Base-by-base conservation (phyloP, 2,113 vertebrate genomes). In the Otolemur garnettii region DNA sequence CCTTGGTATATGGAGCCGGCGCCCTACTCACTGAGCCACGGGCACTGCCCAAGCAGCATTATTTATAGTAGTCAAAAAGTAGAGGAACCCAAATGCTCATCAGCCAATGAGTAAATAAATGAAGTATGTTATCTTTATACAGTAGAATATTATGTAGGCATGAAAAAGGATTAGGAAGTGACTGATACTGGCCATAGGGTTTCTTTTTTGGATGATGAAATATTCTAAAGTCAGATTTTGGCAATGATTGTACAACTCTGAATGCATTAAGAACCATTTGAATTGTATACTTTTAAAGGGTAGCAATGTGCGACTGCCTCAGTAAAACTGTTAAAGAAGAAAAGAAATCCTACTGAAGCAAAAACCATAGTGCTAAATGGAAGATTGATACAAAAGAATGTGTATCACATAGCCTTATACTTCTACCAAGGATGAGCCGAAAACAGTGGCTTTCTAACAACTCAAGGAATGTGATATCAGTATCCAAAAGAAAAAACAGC, bases 241-340 rank as follows among this genome's bases (percentile, higher is more conserved):
- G 19, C 62, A 28, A 66, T 75, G 33, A 4, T 75, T 71, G 13
- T 22, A 79, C 28, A 84, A 59, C 22, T 28, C 17, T 91, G 55
- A 53, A 55, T 55, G n/a, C n/a, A 22, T 62, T 71, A 57, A 79
- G 82, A 90, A 66, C 50, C 24, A 55, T 12, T 59, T 64, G 62
- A 94, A 53, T 57, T 89, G n/a, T 83, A 28, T 19, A 28, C 35
- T 71, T 95, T 87, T 78, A 86, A 87, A 60, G 45, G 0, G 33
- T 42, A 30, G 93, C 90, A 71, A 21, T 85, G 64, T 79, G 12
- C 69, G 64, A 95, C 55, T 78, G 78, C 69, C 38, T 69, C 60
- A 78, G 8, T 57, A 60, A 68, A 80, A 10, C 42, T 72, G 4
- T 62, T 62, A 53, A 55, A 64, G 33, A 55, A 59, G 42, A 78